Percentiles rank a stretch among this genome's conserved stretches.
phyloP scores from a whole-genome alignment of 2,113 vertebrate species.

The Tympanuchus pallidicinctus region DNA sequence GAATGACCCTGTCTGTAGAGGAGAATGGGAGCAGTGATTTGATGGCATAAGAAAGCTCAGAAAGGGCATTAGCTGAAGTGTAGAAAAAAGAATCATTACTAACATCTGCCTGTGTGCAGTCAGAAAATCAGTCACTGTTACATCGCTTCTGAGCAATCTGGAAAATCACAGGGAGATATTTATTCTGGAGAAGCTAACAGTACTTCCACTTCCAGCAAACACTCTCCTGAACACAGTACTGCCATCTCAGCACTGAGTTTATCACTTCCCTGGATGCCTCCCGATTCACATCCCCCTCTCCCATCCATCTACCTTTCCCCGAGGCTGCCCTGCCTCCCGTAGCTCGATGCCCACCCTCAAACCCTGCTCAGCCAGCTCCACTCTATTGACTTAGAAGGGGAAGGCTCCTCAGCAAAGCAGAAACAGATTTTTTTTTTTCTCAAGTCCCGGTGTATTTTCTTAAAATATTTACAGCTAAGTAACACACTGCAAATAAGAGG shows the following conservation, averaged over 20 bases:
- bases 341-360: background rate
- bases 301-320: background rate
- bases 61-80: background rate
- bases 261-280: background rate
- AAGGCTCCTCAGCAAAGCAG: background rate
- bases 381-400: background rate
- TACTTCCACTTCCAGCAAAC: background rate
- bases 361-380: background rate
- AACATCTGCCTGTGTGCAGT: background rate
- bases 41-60: background rate
- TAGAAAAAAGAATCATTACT: background rate
- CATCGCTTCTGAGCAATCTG: background rate
- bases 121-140: background rate
- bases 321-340: background rate
- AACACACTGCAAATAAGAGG: background rate
- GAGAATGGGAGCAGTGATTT: background rate
- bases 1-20: rapidly evolving
- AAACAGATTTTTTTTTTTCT: background rate
- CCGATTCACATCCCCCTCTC: too few species aligned
- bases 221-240: rapidly evolving
- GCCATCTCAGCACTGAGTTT: background rate
- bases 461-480: background rate
- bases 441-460: background rate
- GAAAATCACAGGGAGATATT: background rate
- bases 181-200: background rate